These are phyloP conservation scores for Protosalanx chinensis DNA, from an alignment of 2,797 vertebrate genomes.

Conservation along the genomic window DNA sequence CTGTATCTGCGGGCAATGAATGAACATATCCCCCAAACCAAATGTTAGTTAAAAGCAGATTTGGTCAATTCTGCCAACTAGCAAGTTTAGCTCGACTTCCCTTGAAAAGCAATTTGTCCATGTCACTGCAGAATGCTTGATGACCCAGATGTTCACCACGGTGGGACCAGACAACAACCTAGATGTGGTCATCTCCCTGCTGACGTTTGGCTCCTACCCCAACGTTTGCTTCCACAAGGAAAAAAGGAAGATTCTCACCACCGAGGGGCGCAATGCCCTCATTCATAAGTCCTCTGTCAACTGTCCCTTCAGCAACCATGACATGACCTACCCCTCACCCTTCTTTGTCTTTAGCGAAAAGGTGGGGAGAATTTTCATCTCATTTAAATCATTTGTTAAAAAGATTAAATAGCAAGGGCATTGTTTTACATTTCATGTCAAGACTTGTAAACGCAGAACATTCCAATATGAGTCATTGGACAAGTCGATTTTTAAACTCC, in stretches of 20 bases:
- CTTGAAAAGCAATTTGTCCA: background rate
- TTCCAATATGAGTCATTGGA: background rate
- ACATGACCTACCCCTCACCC: constrained; percentile 87
- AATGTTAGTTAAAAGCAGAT: too few relatives aligned
- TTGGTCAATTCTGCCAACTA: too few relatives aligned
- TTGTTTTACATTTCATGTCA: background rate
- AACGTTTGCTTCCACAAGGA: constrained; percentile 98
- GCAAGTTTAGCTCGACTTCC: too few relatives aligned
- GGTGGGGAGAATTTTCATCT: constrained; percentile 61
- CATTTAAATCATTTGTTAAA: background rate
- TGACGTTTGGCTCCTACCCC: constrained; percentile 91
- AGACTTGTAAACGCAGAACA: background rate
- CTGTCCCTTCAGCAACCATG: constrained; percentile 94
- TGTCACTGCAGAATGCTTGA: constrained; percentile 77
- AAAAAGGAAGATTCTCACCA: constrained; percentile 93
- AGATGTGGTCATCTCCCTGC: constrained; percentile 90
- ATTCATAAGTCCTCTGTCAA: constrained; percentile 98
- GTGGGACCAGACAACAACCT: constrained; percentile 90
- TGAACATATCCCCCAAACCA: too few relatives aligned
- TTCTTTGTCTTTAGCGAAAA: constrained; percentile 97
- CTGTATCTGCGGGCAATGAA: too few relatives aligned
- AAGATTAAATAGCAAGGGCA: background rate
- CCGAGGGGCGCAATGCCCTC: constrained; percentile 92
- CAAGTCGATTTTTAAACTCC: background rate
- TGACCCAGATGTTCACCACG: constrained; percentile 88